Evolutionary conservation across 2,888 invertebrate genomes (phyloP).

Genomic region (Drosophila cognata): DNA sequence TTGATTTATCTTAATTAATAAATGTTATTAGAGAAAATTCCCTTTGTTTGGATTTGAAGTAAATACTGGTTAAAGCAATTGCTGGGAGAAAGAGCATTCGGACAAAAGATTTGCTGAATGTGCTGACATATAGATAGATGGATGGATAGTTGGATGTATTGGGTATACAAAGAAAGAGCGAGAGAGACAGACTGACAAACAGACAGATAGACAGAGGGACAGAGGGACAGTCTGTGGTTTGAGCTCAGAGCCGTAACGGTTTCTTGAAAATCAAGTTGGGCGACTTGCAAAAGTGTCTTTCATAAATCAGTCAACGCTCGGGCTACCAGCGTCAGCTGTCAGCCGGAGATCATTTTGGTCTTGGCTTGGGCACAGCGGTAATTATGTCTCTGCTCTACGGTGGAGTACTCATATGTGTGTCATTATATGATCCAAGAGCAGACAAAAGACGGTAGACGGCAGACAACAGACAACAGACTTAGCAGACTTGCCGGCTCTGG

Average conservation of each 20-base stretch:
- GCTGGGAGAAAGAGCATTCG: slow-evolving; percentile 31
- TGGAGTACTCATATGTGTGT: slow-evolving; percentile 51
- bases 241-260: slow-evolving; percentile 70
- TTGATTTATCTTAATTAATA: not conserved
- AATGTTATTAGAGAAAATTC: not conserved
- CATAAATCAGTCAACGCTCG: slow-evolving; percentile 76
- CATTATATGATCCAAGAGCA: slow-evolving; percentile 53
- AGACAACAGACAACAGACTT: slow-evolving; percentile 25
- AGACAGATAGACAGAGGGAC: slow-evolving; percentile 3
- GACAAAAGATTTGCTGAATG: slow-evolving; percentile 28
- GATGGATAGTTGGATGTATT: slow-evolving; percentile 11
- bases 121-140: slow-evolving; percentile 29
- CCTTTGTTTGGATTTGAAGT: not conserved
- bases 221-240: slow-evolving; percentile 28
- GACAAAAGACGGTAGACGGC: slow-evolving; percentile 11
- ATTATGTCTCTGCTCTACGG: slow-evolving; percentile 45
- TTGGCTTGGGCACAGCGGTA: slow-evolving; percentile 66
- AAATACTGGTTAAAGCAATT: not conserved
- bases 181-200: not conserved
- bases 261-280: slow-evolving; percentile 75
- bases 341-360: slow-evolving; percentile 67
- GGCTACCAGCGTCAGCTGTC: slow-evolving; percentile 72
- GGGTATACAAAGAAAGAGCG: not conserved
- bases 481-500: slow-evolving; percentile 56
- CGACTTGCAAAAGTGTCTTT: slow-evolving; percentile 78